phyloP scores from a whole-genome alignment of 2,888 invertebrate genomes.

The Rhingia rostrata region DNA sequence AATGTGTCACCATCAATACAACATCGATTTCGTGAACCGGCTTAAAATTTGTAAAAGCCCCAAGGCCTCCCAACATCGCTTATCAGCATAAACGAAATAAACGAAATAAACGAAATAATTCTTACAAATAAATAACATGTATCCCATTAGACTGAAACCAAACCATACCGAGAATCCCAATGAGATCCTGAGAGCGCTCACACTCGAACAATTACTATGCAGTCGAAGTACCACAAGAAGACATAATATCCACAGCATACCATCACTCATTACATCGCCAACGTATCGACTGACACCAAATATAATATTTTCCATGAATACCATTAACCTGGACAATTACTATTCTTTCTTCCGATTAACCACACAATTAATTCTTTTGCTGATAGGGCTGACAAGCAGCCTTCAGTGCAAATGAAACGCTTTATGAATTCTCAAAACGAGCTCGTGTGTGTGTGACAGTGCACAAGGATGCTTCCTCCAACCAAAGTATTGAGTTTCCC shows the following conservation, averaged over 20 bases:
- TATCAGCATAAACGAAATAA: no score
- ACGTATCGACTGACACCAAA: neutral
- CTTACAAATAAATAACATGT: no score
- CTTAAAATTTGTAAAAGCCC: no score
- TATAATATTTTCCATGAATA: neutral
- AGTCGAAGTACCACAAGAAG: neutral
- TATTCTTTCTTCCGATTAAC: slow-evolving; percentile 7
- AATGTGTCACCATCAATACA: no score
- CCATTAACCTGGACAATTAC: neutral
- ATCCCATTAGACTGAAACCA: no score
- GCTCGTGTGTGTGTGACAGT: neutral
- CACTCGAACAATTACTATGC: no score
- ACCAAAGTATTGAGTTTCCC: slow-evolving; percentile 59
- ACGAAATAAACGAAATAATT: no score
- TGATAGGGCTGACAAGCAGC: neutral
- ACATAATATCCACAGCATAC: neutral
- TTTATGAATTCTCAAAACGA: slow-evolving; percentile 35
- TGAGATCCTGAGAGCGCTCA: no score
- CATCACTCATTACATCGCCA: neutral
- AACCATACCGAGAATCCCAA: no score
- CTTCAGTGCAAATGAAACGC: slow-evolving; percentile 1
- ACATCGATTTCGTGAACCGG: no score
- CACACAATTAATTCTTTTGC: slow-evolving; percentile 7
- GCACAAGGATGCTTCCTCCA: slow-evolving; percentile 18
- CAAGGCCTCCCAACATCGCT: no score